phyloP scores from a whole-genome alignment of 2,113 vertebrate genomes.

The Dromiciops gliroides region DNA sequence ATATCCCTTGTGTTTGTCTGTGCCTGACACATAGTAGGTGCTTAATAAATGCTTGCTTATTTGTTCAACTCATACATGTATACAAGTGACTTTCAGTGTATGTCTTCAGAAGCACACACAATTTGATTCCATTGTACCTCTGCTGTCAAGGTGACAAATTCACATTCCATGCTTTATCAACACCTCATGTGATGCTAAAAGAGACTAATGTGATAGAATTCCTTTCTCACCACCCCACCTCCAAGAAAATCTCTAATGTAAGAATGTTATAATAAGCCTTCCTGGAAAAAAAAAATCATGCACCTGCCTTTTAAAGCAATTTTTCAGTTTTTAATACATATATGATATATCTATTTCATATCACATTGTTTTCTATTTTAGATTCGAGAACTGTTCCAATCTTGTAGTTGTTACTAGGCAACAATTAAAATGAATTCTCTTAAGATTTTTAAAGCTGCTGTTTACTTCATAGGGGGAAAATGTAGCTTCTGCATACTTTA shows the following conservation, averaged over 20 bases:
- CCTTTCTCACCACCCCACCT: not conserved
- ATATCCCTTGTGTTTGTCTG: not conserved
- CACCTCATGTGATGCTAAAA: conserved; percentile 62
- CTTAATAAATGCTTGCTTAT: not conserved
- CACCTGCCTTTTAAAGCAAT: conserved; percentile 56
- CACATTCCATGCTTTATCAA: conserved; percentile 60
- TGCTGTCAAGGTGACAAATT: conserved; percentile 75
- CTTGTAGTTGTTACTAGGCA: conserved; percentile 81
- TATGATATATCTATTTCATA: conserved; percentile 45
- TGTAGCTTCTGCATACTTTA: conserved; percentile 36
- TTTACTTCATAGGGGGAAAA: conserved; percentile 68
- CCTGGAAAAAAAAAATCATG: conserved; percentile 13
- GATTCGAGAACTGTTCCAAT: conserved; percentile 67
- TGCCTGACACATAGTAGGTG: not conserved
- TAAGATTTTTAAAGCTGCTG: conserved; percentile 64
- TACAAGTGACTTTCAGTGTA: not conserved
- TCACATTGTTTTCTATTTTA: conserved; percentile 69
- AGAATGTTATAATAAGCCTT: conserved; percentile 50
- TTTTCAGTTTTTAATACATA: conserved; percentile 61
- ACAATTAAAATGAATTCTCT: conserved; percentile 80
- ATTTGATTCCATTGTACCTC: conserved; percentile 53
- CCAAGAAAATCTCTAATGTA: conserved; percentile 29
- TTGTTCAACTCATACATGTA: not conserved
- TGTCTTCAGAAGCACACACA: not conserved
- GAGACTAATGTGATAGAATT: conserved; percentile 54